Evolutionary conservation across 2,797 vertebrate genomes (phyloP), one percentile per base, ranked within the genome.

Genomic region (Pipistrellus pipistrellus): DNA sequence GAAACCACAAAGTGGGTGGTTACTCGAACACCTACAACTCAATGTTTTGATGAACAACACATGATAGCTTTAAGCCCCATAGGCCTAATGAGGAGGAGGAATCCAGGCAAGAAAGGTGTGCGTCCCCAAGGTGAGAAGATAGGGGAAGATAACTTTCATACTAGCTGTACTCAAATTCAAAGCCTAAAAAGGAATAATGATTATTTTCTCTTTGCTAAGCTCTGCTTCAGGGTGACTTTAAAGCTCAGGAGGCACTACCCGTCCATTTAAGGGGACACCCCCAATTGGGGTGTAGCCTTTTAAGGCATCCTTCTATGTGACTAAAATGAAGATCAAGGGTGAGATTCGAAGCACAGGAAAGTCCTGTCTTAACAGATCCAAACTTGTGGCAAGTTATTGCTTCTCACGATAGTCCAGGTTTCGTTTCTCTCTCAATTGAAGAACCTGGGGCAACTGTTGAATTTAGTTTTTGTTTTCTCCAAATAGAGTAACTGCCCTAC

Each of bases 271-370:
- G 57, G 57, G 87, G 91, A 95, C 77, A 94, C 35, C 85, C 51
- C 35, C 21, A 59, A 71, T 17, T 46, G 48, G 85, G 51, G 64
- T 81, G 78, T 82, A 78, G 38, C 30, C 86, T 94, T 86, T 94
- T 44, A 81, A 87, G 11, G 35, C 27, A 46, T 46, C 73, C 71
- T 87, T 83, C 68, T 51, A 44, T 73, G 27, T 89, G 83, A 95
- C 72, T 95, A 93, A 93, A 93, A 41, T 62, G 66, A 88, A 92
- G 82, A 96, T 89, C 85, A 96, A 90, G 55, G 82, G 30, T 96
- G 73, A 92, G 68, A 90, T 93, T 80, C 5, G 4, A 97, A 95
- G 55, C 48, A 68, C 59, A 80, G 48, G 46, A 53, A 87, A 59
- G 27, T 88, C 81, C 92, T 93, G 86, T 57, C 88, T 78, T 59